These are phyloP conservation scores for Maniola jurtina DNA, from an alignment of 1,140 invertebrate species.

Conservation along the genomic window DNA sequence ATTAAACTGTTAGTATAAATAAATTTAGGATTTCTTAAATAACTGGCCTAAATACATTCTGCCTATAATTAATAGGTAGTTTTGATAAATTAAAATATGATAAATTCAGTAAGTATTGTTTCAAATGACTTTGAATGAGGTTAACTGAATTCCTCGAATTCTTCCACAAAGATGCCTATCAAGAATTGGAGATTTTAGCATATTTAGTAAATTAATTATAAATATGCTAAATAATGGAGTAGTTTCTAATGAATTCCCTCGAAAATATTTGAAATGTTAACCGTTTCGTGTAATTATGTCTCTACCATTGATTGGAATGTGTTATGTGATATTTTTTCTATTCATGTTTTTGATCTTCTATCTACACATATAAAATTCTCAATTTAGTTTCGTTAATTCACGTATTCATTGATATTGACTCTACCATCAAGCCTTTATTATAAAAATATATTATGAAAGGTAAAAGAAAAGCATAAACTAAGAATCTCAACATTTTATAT, in stretches of 20 bases:
- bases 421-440: no score
- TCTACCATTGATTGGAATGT: background rate
- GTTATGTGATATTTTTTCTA: background rate
- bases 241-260: conserved; percentile 8
- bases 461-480: no score
- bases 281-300: background rate
- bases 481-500: no score
- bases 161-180: background rate
- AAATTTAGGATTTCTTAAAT: conserved; percentile 1
- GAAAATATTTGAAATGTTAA: background rate
- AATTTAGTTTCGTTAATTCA: no score
- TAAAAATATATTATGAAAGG: no score
- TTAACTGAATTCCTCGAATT: conserved; percentile 18
- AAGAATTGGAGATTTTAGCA: background rate
- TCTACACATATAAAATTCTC: no score
- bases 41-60: background rate
- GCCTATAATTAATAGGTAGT: background rate
- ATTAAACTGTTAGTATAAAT: background rate
- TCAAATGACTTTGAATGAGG: conserved; percentile 9
- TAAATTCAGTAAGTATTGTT: conserved; percentile 11
- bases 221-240: conserved; percentile 6
- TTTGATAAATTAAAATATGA: conserved; percentile 5
- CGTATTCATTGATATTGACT: no score
- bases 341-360: background rate
- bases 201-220: conserved; percentile 9